Conservation (phyloP, 2,888 invertebrate species). For the Allygus modestus region DNA sequence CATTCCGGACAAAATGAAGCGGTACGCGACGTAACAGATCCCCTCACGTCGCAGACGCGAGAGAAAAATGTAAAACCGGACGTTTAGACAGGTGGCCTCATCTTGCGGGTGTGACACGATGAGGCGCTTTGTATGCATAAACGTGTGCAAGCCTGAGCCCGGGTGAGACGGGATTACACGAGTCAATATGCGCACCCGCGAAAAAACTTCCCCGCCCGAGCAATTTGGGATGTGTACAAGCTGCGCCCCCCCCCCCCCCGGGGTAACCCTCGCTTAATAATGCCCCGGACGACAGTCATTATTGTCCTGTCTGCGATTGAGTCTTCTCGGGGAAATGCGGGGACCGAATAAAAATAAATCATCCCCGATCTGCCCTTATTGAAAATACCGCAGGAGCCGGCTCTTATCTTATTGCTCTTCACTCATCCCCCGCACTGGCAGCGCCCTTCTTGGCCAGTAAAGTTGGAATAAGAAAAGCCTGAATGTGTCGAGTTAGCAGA, state of each 20-base stretch:
- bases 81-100: constrained; percentile 28
- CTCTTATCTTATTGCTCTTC: constrained; percentile 35
- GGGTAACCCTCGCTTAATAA: constrained; percentile 62
- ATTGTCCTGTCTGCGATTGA: constrained; percentile 62
- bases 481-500: not conserved
- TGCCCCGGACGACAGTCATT: constrained; percentile 63
- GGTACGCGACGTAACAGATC: too few species aligned
- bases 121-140: constrained; percentile 61
- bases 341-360: constrained; percentile 56
- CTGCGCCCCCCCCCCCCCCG: constrained; percentile 23
- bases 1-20: not conserved
- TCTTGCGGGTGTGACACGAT: constrained; percentile 45
- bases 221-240: constrained; percentile 57
- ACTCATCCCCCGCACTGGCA: not conserved
- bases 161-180: constrained; percentile 64
- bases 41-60: constrained; percentile 34
- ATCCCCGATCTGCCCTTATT: constrained; percentile 53
- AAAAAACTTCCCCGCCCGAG: constrained; percentile 64
- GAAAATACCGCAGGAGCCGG: constrained; percentile 52
- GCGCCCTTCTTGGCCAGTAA: not conserved
- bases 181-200: constrained; percentile 65
- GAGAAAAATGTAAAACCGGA: constrained; percentile 49
- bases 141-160: constrained; percentile 60
- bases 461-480: not conserved
- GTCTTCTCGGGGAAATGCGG: constrained; percentile 42